Conservation (phyloP, 92 coral and sea anemone genomes). For the Isaurus tuberculatus region DNA sequence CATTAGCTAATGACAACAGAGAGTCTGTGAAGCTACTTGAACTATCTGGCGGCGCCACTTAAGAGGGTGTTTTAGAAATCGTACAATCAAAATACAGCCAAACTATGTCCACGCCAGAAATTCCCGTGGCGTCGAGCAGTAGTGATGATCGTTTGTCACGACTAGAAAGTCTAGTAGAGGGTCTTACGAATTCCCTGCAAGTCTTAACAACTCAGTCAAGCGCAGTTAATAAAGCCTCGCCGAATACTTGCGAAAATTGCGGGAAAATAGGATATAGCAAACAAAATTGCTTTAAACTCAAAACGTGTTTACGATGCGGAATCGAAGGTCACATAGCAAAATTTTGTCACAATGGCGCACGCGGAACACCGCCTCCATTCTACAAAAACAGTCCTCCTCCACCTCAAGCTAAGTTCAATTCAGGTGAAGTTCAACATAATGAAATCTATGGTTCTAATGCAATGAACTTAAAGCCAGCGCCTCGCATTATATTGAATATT, state of each 20-base stretch:
- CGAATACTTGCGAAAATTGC: constrained; percentile 33
- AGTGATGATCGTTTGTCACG: constrained; percentile 15
- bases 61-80: background rate
- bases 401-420: constrained; percentile 13
- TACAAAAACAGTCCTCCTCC: background rate
- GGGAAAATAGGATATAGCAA: constrained; percentile 3
- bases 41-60: background rate
- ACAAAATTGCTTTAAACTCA: constrained; percentile 18
- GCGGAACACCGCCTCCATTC: background rate
- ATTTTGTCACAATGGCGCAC: constrained; percentile 15
- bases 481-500: constrained; percentile 14
- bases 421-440: constrained; percentile 15
- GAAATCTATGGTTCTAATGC: background rate
- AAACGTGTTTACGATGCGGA: constrained; percentile 30
- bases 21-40: background rate
- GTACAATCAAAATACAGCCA: background rate
- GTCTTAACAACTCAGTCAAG: constrained; percentile 1
- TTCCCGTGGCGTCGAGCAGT: background rate
- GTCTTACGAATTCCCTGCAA: constrained; percentile 24
- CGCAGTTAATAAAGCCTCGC: background rate
- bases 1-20: background rate
- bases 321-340: constrained; percentile 30
- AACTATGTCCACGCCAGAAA: background rate
- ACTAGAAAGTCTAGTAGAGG: constrained; percentile 33
- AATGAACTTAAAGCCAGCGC: constrained; percentile 18